These are phyloP conservation scores for Mohoua ochrocephala DNA, from an alignment of 2,113 vertebrate species.

Conservation along the genomic window DNA sequence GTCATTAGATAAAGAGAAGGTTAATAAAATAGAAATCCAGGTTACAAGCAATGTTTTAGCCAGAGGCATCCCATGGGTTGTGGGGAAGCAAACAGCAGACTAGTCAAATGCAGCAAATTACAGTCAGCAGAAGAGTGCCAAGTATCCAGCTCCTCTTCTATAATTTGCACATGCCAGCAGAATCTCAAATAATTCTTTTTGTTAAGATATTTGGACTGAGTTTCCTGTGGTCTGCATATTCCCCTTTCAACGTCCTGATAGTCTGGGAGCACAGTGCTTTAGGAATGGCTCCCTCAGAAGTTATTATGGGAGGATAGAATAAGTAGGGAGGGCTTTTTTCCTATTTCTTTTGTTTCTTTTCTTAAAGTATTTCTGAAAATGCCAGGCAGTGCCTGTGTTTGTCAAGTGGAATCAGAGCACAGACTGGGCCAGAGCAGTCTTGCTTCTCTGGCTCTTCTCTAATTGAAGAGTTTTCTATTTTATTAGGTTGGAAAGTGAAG, in stretches of 20 bases:
- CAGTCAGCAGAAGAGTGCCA: neutral
- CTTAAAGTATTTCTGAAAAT: neutral
- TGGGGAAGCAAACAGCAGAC: neutral
- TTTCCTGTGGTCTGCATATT: neutral
- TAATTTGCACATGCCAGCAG: neutral
- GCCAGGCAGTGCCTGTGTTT: neutral
- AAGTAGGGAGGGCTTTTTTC: neutral
- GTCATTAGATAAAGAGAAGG: conserved; percentile 66
- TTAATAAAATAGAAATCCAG: conserved; percentile 65
- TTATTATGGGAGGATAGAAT: neutral
- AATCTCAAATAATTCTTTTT: neutral
- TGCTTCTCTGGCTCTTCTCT: neutral
- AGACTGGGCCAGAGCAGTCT: neutral
- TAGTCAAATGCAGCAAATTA: conserved; percentile 21
- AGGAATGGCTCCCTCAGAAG: neutral
- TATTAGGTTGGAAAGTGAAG: neutral
- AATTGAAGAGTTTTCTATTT: neutral
- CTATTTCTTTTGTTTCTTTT: neutral
- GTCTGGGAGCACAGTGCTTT: neutral
- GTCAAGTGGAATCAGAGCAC: neutral
- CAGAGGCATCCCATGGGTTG: conserved; percentile 25
- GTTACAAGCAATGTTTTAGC: conserved; percentile 48
- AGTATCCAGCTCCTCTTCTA: neutral
- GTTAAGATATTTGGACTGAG: neutral
- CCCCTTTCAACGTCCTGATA: neutral